Base-by-base conservation (phyloP, 2,797 vertebrate genomes). In the Lindbergichthys nudifrons region DNA sequence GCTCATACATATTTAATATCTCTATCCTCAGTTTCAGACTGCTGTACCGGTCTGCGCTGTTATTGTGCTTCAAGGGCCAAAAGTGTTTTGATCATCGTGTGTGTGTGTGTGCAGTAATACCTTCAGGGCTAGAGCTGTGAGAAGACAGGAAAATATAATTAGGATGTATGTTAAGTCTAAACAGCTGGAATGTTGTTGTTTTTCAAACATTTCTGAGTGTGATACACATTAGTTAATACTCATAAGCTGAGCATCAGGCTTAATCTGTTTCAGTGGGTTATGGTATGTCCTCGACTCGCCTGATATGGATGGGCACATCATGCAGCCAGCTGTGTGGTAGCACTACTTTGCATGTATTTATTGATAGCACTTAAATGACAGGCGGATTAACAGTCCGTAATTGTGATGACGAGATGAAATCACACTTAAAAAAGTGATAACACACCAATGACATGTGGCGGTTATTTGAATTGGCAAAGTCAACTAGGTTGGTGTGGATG, bases 1-100 rank as follows among this genome's bases (percentile, higher is more conserved):
- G 39, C 88, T 92, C 81, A 88, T 90, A 3, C 83, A 92, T 91
- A 84, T 91, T 93, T 91, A 85, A 91, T 84, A 68, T 18, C 42
- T 66, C 16, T 83, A 82, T 85, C 79, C 87, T 81, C 78, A 58
- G 68, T 66, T 77, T 79, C 59, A 67, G 70, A 23, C 73, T 47
- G 73, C 72, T 21, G 12, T 32, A 52, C 74, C 79, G 75, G 79
- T 84, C 81, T 70, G 63, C 23, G 11, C 30, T 67, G 45, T 71
- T 83, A 9, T 56, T 81, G 45, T 52, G 73, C 70, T 84, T 75
- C 23, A 66, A 62, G 66, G 61, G 45, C 62, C 43, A 46, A 67
- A 58, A 65, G 42, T 68, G 79, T 36, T 87, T 81, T 81, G 84
- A 87, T 85, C 71, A 63, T 73, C 52, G 43, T 26, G 42, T 12